Evolutionary conservation across 2,888 invertebrate genomes (phyloP), one percentile per base, ranked within the genome.

Genomic region (Neoaliturus tenellus): DNA sequence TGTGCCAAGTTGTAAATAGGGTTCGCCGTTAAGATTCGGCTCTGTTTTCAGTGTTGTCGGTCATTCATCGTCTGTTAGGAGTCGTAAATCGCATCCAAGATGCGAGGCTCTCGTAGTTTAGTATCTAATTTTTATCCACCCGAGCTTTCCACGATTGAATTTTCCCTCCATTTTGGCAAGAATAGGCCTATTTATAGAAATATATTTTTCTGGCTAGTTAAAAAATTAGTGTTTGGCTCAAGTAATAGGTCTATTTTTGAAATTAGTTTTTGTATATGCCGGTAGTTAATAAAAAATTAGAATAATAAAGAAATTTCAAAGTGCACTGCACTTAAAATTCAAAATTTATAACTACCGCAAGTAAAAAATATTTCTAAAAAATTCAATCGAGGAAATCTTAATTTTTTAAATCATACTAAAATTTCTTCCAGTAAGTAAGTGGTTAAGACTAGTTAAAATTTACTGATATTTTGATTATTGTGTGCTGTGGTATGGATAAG

Each of bases 1-100:
- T 84, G 85, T 86, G 84, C 86, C 85, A 86, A 87, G 84, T 84
- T 86, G 86, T 86, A 86, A 84, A 86, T 86, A 84, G 81, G 82
- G 84, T 83, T 84, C 83, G 83, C 85, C 85, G 83, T 62, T 62
- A 62, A 80, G 80, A 81, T 81, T 85, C 84, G 83, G 83, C 71
- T 62, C 71, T 28, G 58, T 80, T 84, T 28, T 73, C 55, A 81
- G 39, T 75, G 75, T 84, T 51, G 73, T 81, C 73, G 55, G 73
- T 81, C 84, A 55, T 35, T 83, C 80, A 81, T 83, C 78, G 78
- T 78, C 78, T 78, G 78, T 78, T 75, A 78, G 78, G 51, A 78
- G 51, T 78, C 71, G 41, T 23, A 31, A 55, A 20, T 35, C 55
- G 73, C 44, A 75, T 75, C 73, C 73, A 75, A 75, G 73, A 75